These are phyloP conservation scores for Apoda limacodes DNA, from an alignment of 2,888 invertebrate species.

Conservation along the genomic window DNA sequence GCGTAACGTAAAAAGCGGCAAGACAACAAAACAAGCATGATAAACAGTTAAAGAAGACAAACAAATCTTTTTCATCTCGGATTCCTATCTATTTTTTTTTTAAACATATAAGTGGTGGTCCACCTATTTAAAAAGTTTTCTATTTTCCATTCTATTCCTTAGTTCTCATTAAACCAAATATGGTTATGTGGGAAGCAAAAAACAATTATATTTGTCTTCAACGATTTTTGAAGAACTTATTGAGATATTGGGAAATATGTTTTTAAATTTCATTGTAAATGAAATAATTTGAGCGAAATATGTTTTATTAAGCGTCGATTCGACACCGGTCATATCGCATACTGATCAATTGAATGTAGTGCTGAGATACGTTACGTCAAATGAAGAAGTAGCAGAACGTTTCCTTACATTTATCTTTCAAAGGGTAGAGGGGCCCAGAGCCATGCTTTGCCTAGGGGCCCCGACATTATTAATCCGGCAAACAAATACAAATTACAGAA, in stretches of 20 bases:
- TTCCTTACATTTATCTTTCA: conserved; percentile 14
- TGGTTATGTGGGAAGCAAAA: conserved; percentile 9
- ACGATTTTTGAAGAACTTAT: conserved; percentile 11
- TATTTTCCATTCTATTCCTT: conserved; percentile 11
- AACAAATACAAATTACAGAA: no score
- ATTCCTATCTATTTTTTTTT: no score
- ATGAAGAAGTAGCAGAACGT: conserved; percentile 9
- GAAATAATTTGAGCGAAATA: conserved; percentile 11
- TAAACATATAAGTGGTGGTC: conserved; percentile 10
- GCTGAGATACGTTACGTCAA: conserved; percentile 9
- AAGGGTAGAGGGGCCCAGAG: no score
- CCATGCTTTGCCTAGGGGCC: no score
- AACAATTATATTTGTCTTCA: conserved; percentile 8
- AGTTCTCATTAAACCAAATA: conserved; percentile 7
- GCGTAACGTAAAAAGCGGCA: no score
- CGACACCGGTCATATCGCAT: conserved; percentile 14
- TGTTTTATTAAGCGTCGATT: conserved; percentile 12
- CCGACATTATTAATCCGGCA: no score
- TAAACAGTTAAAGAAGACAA: no score
- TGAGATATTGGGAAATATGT: conserved; percentile 8
- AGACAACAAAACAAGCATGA: no score
- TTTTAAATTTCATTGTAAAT: conserved; percentile 9
- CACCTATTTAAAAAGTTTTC: conserved; percentile 8
- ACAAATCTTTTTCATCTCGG: no score
- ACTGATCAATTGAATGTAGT: conserved; percentile 14